Percentiles rank a stretch among this genome's conserved stretches.
These are phyloP conservation scores for Rhabdornis inornatus DNA, from an alignment of 2,113 vertebrate genomes.

Conservation along the genomic window DNA sequence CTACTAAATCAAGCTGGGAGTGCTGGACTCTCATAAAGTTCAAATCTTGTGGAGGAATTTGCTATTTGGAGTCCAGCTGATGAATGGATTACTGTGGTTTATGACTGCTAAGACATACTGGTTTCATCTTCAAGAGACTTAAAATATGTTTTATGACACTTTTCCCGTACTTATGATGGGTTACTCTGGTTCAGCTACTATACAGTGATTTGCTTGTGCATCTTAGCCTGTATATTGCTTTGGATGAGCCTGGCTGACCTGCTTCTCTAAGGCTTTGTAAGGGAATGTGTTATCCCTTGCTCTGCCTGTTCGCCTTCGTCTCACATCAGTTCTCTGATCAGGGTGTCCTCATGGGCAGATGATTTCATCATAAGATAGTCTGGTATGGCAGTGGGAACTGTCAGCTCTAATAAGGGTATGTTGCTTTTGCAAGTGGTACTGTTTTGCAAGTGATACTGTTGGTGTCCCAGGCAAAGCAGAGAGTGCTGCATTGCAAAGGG, in stretches of 20 bases:
- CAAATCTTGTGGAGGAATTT: background rate
- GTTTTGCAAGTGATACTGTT: background rate
- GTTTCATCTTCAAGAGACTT: background rate
- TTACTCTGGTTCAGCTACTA: background rate
- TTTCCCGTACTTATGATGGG: background rate
- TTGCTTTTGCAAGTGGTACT: background rate
- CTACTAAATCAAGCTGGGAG: background rate
- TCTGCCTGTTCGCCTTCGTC: background rate
- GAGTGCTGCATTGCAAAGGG: background rate
- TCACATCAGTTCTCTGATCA: background rate
- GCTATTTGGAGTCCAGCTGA: background rate
- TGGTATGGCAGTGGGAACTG: background rate
- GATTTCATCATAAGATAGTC: background rate
- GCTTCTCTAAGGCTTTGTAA: background rate
- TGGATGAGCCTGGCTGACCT: background rate
- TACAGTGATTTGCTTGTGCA: background rate
- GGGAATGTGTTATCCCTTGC: background rate
- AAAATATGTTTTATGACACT: background rate
- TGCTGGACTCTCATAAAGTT: background rate
- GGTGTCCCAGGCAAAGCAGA: background rate
- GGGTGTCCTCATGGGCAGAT: background rate
- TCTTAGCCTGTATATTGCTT: background rate
- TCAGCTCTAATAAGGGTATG: background rate
- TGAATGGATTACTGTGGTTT: background rate
- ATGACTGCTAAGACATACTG: background rate